phyloP scores from a whole-genome alignment of 2,888 invertebrate species.

The Yponomeuta plumbellus region DNA sequence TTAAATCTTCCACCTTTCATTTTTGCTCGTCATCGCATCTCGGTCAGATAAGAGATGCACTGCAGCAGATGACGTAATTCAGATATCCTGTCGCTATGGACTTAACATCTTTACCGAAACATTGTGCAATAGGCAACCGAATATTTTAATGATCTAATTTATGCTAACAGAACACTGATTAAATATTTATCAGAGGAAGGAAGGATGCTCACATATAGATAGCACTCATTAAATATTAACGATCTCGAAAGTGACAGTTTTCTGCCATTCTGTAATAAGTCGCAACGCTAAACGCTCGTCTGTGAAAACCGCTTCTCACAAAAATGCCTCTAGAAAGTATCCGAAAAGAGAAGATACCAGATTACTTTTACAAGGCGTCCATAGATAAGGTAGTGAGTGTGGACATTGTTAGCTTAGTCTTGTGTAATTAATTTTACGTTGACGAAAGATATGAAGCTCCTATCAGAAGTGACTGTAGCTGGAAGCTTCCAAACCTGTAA shows the following conservation, averaged over 20 bases:
- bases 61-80: background rate
- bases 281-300: background rate
- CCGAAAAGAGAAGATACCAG: background rate
- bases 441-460: too few relatives aligned
- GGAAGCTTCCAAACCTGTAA: too few relatives aligned
- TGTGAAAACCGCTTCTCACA: background rate
- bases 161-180: background rate
- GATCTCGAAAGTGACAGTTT: background rate
- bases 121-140: background rate
- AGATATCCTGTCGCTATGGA: background rate
- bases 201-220: background rate
- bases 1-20: too few relatives aligned
- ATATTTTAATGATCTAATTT: background rate
- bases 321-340: background rate
- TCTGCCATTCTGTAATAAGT: background rate
- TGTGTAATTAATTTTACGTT: too few relatives aligned
- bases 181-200: background rate
- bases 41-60: background rate
- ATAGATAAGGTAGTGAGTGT: background rate
- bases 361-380: background rate
- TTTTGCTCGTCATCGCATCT: background rate
- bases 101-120: background rate
- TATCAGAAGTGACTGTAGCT: too few relatives aligned
- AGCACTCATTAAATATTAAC: background rate
- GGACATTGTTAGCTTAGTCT: too few relatives aligned